Evolutionary conservation across 2,797 vertebrate genomes (phyloP), one percentile per base, ranked within the genome.

Genomic region (Crenichthys baileyi): DNA sequence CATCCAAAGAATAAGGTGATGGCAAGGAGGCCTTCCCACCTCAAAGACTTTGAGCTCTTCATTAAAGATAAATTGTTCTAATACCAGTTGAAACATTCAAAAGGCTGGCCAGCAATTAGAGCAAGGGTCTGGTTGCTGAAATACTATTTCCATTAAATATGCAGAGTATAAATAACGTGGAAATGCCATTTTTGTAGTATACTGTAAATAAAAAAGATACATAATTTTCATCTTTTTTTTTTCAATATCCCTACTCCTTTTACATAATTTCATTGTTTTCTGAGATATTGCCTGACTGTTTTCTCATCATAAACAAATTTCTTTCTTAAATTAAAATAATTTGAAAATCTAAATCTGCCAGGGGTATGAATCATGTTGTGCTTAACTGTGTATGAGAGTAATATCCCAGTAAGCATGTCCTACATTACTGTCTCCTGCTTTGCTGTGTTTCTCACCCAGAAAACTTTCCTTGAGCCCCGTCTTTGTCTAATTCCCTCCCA

Each of bases 401-500:
- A 87, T 81, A 75, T 79, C 83, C 82, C 61, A 83, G 73, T 65
- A 46, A 85, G 63, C 84, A 46, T 83, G 83, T 87, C 83, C 79
- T 82, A 75, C 36, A 16, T 76, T 77, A 84, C 60, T 48, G 56
- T 75, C 20, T 78, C 79, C 67, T 7, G 63, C 81, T 77, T 77
- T 51, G 24, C 73, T 31, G 65, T 79, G 67, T 75, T 53, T 78
- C 77, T 81, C 68, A 71, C 56, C 71, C 9, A 3, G 48, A 72
- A 71, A 71, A 65, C 79, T 76, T 81, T 82, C 51, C 56, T 72
- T 78, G 77, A 81, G 73, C 79, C 56, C 39, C 0, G 51, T 77
- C 78, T 80, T 87, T 87, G 83, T 91, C 79, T 79, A 70, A 67
- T 88, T 83, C 76, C 79, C 78, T 83, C 73, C n/a, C 46, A 20